Evolutionary conservation across 2,888 invertebrate species (phyloP).

Genomic region (Lepas anatifera): DNA sequence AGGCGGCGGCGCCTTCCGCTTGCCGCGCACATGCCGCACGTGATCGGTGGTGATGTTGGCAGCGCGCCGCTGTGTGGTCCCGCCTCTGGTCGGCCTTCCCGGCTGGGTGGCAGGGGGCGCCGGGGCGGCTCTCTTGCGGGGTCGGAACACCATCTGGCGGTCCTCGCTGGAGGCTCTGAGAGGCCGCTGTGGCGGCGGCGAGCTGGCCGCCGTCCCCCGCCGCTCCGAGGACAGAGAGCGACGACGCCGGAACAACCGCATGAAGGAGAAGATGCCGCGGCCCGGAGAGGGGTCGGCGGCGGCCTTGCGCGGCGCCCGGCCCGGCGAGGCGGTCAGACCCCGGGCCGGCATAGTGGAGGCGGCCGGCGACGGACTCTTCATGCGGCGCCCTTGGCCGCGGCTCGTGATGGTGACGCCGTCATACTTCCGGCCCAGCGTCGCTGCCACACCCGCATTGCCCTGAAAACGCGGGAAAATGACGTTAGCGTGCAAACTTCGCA

Average conservation of each 20-base stretch:
- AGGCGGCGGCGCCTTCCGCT: background rate
- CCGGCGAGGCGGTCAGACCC: background rate
- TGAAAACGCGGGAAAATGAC: no score
- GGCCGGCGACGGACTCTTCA: background rate
- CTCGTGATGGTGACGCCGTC: background rate
- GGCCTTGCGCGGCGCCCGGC: background rate
- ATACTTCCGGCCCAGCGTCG: background rate
- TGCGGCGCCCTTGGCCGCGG: background rate
- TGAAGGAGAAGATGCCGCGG: background rate
- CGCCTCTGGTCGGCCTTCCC: background rate
- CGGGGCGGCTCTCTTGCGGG: background rate
- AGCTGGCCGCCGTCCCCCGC: background rate
- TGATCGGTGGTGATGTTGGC: background rate
- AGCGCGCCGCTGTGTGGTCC: background rate
- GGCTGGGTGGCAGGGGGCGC: background rate
- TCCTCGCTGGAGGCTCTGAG: background rate
- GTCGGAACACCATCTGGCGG: background rate
- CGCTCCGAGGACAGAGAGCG: conserved; percentile 1
- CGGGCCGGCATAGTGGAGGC: background rate
- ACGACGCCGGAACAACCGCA: conserved; percentile 1
- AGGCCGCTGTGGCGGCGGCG: background rate
- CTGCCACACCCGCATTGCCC: background rate
- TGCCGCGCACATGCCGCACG: background rate
- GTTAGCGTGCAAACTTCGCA: no score
- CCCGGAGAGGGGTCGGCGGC: background rate